These are phyloP conservation scores for Scomberomorus guttatus DNA, from an alignment of 2,797 vertebrate genomes.

Conservation along the genomic window DNA sequence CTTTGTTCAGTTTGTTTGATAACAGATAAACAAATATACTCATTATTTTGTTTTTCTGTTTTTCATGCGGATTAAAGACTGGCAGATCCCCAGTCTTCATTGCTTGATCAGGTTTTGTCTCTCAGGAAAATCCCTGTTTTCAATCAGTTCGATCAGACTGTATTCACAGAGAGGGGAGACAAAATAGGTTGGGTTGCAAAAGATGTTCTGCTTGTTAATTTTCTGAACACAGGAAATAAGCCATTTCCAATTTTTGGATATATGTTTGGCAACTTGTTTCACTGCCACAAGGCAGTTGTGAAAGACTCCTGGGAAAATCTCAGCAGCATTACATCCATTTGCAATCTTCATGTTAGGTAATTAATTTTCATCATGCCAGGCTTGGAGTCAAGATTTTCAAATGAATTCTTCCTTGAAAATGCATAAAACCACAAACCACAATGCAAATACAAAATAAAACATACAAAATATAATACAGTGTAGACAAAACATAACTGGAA, in stretches of 20 bases:
- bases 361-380: constrained; percentile 27
- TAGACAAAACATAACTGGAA: no score
- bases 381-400: constrained; percentile 34
- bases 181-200: constrained; percentile 24
- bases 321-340: constrained; percentile 10
- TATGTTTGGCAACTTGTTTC: constrained; percentile 21
- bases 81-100: neutral
- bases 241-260: constrained; percentile 22
- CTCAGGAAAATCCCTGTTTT: constrained; percentile 29
- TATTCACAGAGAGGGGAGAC: constrained; percentile 29
- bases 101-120: constrained; percentile 28
- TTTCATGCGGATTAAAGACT: no score
- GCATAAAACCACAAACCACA: no score
- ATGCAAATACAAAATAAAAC: no score
- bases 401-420: neutral
- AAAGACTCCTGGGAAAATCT: constrained; percentile 31
- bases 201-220: constrained; percentile 9
- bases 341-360: constrained; percentile 10
- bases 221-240: constrained; percentile 18
- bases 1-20: no score
- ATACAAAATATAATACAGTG: no score
- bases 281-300: constrained; percentile 1
- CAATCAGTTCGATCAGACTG: constrained; percentile 14
- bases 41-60: no score
- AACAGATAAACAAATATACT: no score